These are phyloP conservation scores for Caenorhabditis afra DNA, from an alignment of 2,888 invertebrate species.

Conservation along the genomic window DNA sequence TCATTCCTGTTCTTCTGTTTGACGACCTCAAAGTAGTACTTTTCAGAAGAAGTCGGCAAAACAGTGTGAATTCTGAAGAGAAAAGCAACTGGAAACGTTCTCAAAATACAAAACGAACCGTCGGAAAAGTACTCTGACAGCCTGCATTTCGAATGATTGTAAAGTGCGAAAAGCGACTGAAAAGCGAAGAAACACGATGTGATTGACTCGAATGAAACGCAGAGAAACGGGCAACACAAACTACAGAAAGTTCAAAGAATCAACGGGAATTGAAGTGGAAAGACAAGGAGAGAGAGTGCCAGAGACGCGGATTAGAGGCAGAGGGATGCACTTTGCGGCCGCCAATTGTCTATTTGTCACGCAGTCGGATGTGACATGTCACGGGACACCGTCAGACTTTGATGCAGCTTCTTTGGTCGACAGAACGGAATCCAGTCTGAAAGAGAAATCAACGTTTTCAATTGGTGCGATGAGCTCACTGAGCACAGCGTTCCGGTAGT, in stretches of 20 bases:
- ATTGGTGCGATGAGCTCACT: too few relatives aligned
- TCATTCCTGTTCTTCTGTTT: conserved; percentile 19
- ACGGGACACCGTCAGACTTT: background rate
- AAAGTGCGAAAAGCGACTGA: background rate
- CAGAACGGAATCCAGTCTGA: conserved; percentile 7
- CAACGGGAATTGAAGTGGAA: background rate
- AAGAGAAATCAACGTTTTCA: background rate
- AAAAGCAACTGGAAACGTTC: background rate
- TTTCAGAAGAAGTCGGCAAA: conserved; percentile 17
- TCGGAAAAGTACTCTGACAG: conserved; percentile 6
- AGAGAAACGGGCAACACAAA: conserved; percentile 24
- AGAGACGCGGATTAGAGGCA: background rate
- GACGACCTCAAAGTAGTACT: conserved; percentile 33
- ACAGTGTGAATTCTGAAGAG: conserved; percentile 19
- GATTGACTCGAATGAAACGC: conserved; percentile 2
- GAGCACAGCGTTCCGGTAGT: conserved; percentile 24
- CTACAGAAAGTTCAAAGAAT: conserved; percentile 41
- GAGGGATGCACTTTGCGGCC: background rate
- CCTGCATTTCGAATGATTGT: conserved; percentile 12
- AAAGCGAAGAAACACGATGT: background rate
- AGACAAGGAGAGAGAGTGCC: background rate
- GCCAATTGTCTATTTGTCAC: too few relatives aligned
- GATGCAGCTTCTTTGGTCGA: background rate
- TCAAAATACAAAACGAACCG: conserved; percentile 9
- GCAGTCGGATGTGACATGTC: too few relatives aligned